Evolutionary conservation across 1,140 invertebrate genomes (phyloP).

Genomic region (Eulimnadia texana): DNA sequence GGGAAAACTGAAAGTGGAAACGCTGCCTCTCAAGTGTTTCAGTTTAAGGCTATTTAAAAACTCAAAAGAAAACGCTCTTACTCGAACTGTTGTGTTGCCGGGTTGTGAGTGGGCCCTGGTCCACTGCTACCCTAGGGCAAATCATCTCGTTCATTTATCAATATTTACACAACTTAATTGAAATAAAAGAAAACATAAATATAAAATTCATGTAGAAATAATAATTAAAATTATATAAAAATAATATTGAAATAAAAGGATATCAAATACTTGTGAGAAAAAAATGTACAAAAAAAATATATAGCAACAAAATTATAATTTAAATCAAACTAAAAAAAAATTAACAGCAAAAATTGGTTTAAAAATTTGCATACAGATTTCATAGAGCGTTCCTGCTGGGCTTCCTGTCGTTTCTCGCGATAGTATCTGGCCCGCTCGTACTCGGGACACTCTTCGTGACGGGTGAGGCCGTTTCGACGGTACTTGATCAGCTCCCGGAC

Average conservation of each 20-base stretch:
- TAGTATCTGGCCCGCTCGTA: conserved; percentile 45
- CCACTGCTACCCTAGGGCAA: conserved; percentile 71
- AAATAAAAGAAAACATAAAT: conserved; percentile 1
- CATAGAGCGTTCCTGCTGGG: conserved; percentile 1
- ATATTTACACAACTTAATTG: conserved; percentile 5
- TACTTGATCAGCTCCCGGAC: conserved; percentile 69
- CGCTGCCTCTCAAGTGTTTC: no score
- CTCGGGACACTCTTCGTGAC: conserved; percentile 63
- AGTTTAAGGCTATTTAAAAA: conserved; percentile 8
- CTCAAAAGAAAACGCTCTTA: conserved; percentile 20
- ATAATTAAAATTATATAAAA: conserved; percentile 4
- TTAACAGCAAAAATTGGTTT: neutral
- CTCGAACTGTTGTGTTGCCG: conserved; percentile 47
- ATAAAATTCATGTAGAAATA: neutral
- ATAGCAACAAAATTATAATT: no score
- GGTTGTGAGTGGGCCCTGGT: conserved; percentile 44
- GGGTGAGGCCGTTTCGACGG: conserved; percentile 59
- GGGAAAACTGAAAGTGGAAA: no score
- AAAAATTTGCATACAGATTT: conserved; percentile 10
- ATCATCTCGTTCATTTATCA: conserved; percentile 26
- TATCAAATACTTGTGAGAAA: neutral
- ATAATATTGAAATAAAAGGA: neutral
- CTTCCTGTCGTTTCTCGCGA: conserved; percentile 31
- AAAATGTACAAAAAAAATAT: neutral
- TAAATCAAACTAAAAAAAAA: neutral